Percentiles rank a stretch among this genome's conserved stretches.
Conservation (phyloP, 1,140 invertebrate genomes). For the Aphelenchoides fujianensis region DNA sequence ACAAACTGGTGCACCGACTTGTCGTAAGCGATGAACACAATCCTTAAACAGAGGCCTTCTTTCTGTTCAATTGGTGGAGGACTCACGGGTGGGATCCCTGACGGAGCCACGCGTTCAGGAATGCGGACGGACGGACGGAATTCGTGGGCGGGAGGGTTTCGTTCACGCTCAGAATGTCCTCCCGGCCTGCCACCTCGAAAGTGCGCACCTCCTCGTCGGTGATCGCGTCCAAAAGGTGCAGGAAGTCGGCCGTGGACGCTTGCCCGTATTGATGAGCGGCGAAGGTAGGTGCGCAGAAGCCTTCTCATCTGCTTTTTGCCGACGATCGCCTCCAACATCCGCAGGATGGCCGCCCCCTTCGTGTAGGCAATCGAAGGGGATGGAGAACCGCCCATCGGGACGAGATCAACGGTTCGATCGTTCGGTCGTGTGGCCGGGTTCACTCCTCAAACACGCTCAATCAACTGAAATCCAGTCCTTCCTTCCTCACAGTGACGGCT, state of each 20-base stretch:
- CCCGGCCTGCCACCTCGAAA: neutral
- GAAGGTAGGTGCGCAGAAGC: slow-evolving; percentile 34
- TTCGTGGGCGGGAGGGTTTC: neutral
- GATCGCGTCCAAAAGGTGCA: slow-evolving; percentile 28
- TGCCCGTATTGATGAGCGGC: slow-evolving; percentile 28
- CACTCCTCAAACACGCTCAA: slow-evolving; percentile 16
- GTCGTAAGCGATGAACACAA: slow-evolving; percentile 44
- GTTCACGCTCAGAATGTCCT: neutral
- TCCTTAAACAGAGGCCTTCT: no score
- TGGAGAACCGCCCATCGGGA: slow-evolving; percentile 31
- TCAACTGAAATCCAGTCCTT: slow-evolving; percentile 10
- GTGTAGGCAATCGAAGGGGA: slow-evolving; percentile 34
- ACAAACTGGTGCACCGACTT: slow-evolving; percentile 21
- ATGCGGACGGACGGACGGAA: neutral
- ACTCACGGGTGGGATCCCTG: slow-evolving; percentile 31
- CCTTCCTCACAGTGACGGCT: slow-evolving; percentile 20
- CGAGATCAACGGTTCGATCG: slow-evolving; percentile 26
- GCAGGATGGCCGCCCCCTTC: slow-evolving; percentile 39
- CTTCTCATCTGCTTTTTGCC: slow-evolving; percentile 31
- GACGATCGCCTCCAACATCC: slow-evolving; percentile 42
- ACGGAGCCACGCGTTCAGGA: slow-evolving; percentile 29
- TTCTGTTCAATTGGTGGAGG: slow-evolving; percentile 11
- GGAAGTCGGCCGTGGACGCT: slow-evolving; percentile 37
- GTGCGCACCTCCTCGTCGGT: slow-evolving; percentile 1
- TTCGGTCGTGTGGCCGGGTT: slow-evolving; percentile 32